Percentiles rank a stretch among this genome's conserved stretches.
phyloP scores from a whole-genome alignment of 1,140 invertebrate species.

The Venustaconcha ellipsiformis region DNA sequence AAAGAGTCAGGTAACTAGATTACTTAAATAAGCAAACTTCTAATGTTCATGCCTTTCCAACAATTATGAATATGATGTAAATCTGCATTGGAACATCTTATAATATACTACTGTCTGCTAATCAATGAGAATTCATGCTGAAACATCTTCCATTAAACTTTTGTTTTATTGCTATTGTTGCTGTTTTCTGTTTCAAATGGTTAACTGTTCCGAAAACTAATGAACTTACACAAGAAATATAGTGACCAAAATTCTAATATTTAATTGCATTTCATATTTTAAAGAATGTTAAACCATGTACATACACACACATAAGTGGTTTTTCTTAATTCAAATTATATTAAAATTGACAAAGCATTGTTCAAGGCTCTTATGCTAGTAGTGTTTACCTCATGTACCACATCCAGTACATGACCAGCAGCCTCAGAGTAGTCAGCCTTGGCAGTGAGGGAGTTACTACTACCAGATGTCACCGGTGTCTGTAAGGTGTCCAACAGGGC shows the following conservation, averaged over 20 bases:
- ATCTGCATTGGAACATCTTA: too few species aligned
- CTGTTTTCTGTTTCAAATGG: background rate
- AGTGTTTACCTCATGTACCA: slow-evolving; percentile 71
- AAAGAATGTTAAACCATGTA: too few species aligned
- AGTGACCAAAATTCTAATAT: background rate
- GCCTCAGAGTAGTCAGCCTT: slow-evolving; percentile 93
- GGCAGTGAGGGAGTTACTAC: slow-evolving; percentile 81
- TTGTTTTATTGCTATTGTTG: too few species aligned
- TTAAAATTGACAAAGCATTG: background rate
- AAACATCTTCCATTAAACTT: too few species aligned
- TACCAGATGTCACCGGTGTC: slow-evolving; percentile 68
- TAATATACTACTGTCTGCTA: too few species aligned
- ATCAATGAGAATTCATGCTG: too few species aligned
- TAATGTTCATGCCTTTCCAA: too few species aligned
- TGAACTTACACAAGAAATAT: background rate
- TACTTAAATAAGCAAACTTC: too few species aligned
- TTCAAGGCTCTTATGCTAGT: background rate
- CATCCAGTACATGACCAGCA: slow-evolving; percentile 72
- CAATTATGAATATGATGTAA: too few species aligned
- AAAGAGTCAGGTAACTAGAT: too few species aligned
- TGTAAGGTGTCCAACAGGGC: slow-evolving; percentile 69
- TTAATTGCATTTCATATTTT: background rate
- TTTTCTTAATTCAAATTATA: background rate
- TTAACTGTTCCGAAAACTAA: background rate
- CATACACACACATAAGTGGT: background rate